Conservation (phyloP, 2,888 invertebrate species). For the Dichetophora obliterata region DNA sequence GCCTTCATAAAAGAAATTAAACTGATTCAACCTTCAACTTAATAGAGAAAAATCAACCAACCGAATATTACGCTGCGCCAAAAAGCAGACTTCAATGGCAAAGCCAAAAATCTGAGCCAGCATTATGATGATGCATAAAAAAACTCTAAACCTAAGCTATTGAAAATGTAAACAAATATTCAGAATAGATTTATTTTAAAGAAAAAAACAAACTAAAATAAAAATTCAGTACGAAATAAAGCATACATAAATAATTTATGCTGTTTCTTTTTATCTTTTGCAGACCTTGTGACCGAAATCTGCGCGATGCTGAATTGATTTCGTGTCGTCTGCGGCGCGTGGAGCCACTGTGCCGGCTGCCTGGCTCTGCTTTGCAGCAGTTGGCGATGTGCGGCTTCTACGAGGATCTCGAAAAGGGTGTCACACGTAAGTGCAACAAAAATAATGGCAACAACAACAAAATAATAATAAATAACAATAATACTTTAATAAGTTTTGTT, state of each 20-base stretch:
- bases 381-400: constrained; percentile 82
- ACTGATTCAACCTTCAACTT: too few relatives aligned
- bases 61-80: not conserved
- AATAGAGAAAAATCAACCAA: not conserved
- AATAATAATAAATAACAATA: not conserved
- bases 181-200: not conserved
- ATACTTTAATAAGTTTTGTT: too few relatives aligned
- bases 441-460: constrained; percentile 5
- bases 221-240: not conserved
- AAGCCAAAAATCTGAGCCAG: not conserved
- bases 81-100: constrained; percentile 4
- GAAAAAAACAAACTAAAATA: not conserved
- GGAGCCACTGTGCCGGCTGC: constrained; percentile 75
- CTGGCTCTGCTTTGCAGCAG: constrained; percentile 79
- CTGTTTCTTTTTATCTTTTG: constrained; percentile 53
- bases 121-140: not conserved
- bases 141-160: not conserved
- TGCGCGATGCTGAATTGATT: constrained; percentile 81
- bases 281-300: constrained; percentile 80
- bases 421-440: constrained; percentile 76
- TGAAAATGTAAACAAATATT: not conserved
- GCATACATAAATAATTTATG: not conserved
- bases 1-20: too few relatives aligned
- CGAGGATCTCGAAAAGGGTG: constrained; percentile 82
- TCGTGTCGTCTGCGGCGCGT: constrained; percentile 76